Evolutionary conservation across 2,888 invertebrate genomes (phyloP).

Genomic region (Drosophila leonis): DNA sequence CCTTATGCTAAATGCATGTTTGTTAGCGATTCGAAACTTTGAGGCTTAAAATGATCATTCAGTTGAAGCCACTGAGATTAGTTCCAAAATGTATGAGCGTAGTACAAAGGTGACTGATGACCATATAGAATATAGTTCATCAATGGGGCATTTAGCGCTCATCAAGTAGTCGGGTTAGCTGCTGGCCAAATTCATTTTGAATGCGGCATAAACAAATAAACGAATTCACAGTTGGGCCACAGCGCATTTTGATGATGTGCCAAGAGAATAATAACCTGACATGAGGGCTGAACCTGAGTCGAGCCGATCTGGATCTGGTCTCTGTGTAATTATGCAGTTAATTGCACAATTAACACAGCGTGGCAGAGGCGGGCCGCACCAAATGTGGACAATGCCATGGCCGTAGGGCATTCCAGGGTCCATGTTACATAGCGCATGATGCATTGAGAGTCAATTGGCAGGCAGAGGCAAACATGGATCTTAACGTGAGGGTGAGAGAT

Average conservation of each 20-base stretch:
- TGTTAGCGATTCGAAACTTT: background rate
- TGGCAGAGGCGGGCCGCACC: background rate
- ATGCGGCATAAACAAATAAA: conserved; percentile 38
- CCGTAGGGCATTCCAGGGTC: conserved; percentile 37
- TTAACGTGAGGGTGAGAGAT: background rate
- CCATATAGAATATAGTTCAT: background rate
- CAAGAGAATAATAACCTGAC: conserved; percentile 23
- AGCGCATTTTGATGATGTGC: conserved; percentile 40
- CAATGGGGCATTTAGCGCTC: conserved; percentile 15
- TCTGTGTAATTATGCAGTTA: conserved; percentile 67
- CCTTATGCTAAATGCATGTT: background rate
- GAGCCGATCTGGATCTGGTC: background rate
- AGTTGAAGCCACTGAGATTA: background rate
- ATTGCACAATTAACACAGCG: conserved; percentile 62
- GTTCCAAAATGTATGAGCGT: background rate
- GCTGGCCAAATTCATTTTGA: conserved; percentile 5
- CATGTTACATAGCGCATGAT: background rate
- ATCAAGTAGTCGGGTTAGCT: conserved; percentile 1
- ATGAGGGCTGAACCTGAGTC: background rate
- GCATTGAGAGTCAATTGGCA: background rate
- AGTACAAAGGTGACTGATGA: background rate
- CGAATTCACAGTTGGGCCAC: conserved; percentile 7
- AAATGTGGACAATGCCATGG: conserved; percentile 29
- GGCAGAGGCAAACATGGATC: background rate
- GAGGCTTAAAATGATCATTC: background rate